Conservation (phyloP, 1,140 invertebrate genomes). For the Drosophila guanche region DNA sequence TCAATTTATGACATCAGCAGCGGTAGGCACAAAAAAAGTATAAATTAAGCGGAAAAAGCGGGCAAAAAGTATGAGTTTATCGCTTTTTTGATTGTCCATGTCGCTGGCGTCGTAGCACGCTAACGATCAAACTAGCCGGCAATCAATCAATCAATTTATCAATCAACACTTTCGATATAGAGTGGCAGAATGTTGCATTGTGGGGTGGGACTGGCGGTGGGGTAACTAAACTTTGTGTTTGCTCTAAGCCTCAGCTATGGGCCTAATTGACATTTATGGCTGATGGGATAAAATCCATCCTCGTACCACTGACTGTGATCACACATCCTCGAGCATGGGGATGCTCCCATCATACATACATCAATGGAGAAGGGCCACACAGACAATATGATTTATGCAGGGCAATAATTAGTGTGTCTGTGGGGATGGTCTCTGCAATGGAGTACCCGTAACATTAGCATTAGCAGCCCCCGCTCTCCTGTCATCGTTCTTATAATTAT, state of each 20-base stretch:
- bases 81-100: not conserved
- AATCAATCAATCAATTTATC: constrained; percentile 78
- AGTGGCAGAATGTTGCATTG: constrained; percentile 4
- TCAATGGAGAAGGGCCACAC: constrained; percentile 2
- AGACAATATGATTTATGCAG: constrained; percentile 45
- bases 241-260: constrained; percentile 14
- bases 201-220: no score
- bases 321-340: no score
- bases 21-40: constrained; percentile 4
- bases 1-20: constrained; percentile 75
- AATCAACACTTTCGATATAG: constrained; percentile 52
- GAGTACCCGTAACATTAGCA: no score
- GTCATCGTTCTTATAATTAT: constrained; percentile 28
- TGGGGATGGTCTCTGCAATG: not conserved
- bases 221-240: no score
- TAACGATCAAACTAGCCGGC: constrained; percentile 58
- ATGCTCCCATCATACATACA: constrained; percentile 8
- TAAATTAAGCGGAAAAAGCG: not conserved
- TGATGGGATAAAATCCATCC: constrained; percentile 20
- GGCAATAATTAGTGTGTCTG: constrained; percentile 31
- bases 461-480: not conserved
- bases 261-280: constrained; percentile 48
- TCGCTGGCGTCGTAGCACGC: constrained; percentile 3
- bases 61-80: constrained; percentile 24
- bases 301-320: not conserved